These are phyloP conservation scores for Hydrophis major DNA, from an alignment of 2,797 vertebrate genomes.

Conservation along the genomic window DNA sequence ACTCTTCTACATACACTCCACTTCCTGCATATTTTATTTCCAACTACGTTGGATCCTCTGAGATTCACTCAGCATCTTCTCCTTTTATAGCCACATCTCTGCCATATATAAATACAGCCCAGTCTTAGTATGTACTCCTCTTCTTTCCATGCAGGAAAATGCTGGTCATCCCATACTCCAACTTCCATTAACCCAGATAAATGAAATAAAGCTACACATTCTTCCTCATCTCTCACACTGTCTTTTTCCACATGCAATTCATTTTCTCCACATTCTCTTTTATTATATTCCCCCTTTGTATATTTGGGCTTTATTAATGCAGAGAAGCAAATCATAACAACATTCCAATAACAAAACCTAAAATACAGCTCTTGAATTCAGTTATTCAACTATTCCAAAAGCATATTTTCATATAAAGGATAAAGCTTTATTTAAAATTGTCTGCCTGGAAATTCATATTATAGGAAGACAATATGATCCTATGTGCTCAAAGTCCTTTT, in stretches of 20 bases:
- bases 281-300: not conserved
- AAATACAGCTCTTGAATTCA: not conserved
- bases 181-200: not conserved
- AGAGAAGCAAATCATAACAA: not conserved
- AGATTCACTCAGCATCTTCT: not conserved
- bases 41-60: not conserved
- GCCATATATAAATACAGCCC: not conserved
- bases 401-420: not conserved
- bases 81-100: not conserved
- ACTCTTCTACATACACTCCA: not conserved
- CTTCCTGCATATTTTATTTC: not conserved
- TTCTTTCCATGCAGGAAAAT: not conserved
- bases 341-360: not conserved
- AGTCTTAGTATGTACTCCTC: not conserved
- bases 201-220: not conserved
- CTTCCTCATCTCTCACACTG: not conserved
- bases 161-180: not conserved
- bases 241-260: not conserved
- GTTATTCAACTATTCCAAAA: not conserved
- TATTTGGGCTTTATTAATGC: not conserved
- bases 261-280: not conserved
- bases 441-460: not conserved
- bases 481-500: not conserved
- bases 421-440: not conserved
- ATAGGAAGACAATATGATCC: not conserved